Percentiles rank a stretch among this genome's conserved stretches.
Evolutionary conservation across 1,140 invertebrate species (phyloP).

Genomic region (Brachionus asplanchnoidis): DNA sequence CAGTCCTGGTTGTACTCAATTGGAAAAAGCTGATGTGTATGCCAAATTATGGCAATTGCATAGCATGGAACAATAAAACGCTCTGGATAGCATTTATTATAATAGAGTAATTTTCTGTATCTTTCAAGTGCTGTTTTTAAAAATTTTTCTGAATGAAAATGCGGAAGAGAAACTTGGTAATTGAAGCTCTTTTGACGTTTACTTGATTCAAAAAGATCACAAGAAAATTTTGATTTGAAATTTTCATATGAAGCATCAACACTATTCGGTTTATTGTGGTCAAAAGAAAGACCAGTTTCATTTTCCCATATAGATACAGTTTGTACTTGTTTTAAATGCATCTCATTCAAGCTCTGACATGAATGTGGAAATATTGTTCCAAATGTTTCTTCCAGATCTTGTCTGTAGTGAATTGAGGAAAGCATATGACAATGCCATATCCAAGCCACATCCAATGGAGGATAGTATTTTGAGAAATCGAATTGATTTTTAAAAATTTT

Average conservation of each 20-base stretch:
- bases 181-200: not conserved
- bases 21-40: not conserved
- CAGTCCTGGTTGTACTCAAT: too few species aligned
- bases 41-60: not conserved
- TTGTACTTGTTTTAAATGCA: not conserved
- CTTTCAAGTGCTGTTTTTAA: not conserved
- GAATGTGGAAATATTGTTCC: not conserved
- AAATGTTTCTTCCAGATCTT: not conserved
- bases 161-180: slow-evolving; percentile 18
- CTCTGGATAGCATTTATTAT: not conserved
- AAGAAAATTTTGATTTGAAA: not conserved
- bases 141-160: not conserved
- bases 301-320: not conserved
- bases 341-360: not conserved
- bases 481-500: not conserved
- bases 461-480: not conserved
- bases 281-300: not conserved
- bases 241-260: not conserved
- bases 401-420: not conserved
- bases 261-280: not conserved
- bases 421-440: slow-evolving; percentile 7
- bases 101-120: not conserved
- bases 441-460: slow-evolving; percentile 30
- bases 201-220: slow-evolving; percentile 11
- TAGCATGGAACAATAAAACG: not conserved